Evolutionary conservation across 2,113 vertebrate species (phyloP), one percentile per base, ranked within the genome.

Genomic region (Rhea americana): DNA sequence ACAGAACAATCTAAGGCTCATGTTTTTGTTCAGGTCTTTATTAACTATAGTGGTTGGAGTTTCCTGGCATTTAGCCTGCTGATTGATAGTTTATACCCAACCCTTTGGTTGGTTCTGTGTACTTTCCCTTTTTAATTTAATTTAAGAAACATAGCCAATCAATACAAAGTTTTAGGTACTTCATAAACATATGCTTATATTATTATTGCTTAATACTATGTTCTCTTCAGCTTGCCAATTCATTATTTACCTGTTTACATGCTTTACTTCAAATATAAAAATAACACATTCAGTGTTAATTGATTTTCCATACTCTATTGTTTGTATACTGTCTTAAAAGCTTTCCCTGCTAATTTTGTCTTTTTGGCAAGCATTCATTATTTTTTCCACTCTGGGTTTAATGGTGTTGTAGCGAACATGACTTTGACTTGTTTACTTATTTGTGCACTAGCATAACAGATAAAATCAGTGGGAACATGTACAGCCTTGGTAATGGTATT

Each of bases 221-320:
- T 78, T 93, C 63, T 85, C 72, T 80, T 87, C 87, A 66, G 66
- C 63, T 87, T 85, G 47, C 72, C 95, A 95, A 83, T 77, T 88
- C 45, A 43, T 93, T 93, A 95, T 92, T 90, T 93, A 95, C 78
- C 85, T 90, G 85, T 82, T 96, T 92, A 89, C 90, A 86, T 93
- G 59, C 55, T 94, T 95, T 92, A 72, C 86, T 87, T 89, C 87
- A 94, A 93, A 86, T 95, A 89, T 65, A 96, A 95, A 95, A 96
- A 97, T 94, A 92, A 93, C 93, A 95, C 81, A 0, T 96, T 97
- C 88, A 88, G 56, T 88, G 93, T 95, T 97, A 97, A 97, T 97
- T 94, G 91, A 89, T 97, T 97, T 97, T 97, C 96, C 97, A 97
- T 94, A 92, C 95, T 88, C 94, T 82, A 93, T 95, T 96, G 96